Conservation (phyloP, 2,797 vertebrate genomes). For the Esox lucius region DNA sequence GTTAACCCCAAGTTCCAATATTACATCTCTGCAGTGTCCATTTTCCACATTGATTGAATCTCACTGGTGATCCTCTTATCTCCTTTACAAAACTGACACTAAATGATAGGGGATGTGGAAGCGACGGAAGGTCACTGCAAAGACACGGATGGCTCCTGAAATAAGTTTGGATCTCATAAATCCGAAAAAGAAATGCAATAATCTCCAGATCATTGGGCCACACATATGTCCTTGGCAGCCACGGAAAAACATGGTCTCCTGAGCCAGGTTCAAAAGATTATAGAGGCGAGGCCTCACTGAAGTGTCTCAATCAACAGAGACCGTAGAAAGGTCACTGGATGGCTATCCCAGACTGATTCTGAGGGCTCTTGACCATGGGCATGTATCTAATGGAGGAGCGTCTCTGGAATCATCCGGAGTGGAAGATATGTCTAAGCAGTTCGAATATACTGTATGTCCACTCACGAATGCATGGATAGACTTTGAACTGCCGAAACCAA, state of each 20-base stretch:
- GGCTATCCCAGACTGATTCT: conserved; percentile 30
- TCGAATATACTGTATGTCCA: conserved; percentile 46
- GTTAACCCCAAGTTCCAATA: conserved; percentile 27
- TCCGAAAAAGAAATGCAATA: conserved; percentile 40
- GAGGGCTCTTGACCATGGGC: conserved; percentile 58
- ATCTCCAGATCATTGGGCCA: conserved; percentile 50
- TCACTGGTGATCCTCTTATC: conserved; percentile 66
- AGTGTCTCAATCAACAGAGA: conserved; percentile 53
- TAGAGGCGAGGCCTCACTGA: conserved; percentile 33
- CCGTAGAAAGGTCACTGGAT: conserved; percentile 45
- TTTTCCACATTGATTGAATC: conserved; percentile 13
- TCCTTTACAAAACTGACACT: conserved; percentile 53
- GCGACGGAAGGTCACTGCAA: conserved; percentile 61
- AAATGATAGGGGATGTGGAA: conserved; percentile 33
- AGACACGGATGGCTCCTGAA: conserved; percentile 48
- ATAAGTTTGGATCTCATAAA: conserved; percentile 48
- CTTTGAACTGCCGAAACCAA: conserved; percentile 35
- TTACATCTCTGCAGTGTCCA: conserved; percentile 37
- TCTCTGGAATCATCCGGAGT: conserved; percentile 46
- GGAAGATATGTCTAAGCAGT: conserved; percentile 40
- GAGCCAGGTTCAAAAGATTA: conserved; percentile 47
- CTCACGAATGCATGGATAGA: conserved; percentile 41
- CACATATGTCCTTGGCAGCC: conserved; percentile 31
- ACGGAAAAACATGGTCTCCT: conserved; percentile 40
- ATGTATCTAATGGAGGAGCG: conserved; percentile 58